Evolutionary conservation across 2,113 vertebrate species (phyloP), one percentile per base, ranked within the genome.

Genomic region (Mola mola): DNA sequence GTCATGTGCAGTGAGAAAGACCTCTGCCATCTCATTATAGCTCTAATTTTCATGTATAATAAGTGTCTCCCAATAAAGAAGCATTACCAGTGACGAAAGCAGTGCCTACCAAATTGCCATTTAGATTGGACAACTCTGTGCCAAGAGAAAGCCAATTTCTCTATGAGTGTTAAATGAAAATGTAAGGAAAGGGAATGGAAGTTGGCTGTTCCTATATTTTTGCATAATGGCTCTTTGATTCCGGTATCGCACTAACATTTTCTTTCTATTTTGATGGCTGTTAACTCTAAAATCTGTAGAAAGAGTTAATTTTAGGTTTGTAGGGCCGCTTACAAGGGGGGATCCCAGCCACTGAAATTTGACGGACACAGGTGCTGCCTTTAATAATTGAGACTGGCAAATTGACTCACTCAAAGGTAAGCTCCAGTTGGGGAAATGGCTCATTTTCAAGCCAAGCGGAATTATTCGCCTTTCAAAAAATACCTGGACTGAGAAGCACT

Each of bases 81-180:
- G 55, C 56, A 42, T 85, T 49, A 72, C 57, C 22, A 48, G 66
- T 43, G 68, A 81, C 34, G 26, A 63, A 51, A 62, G 46, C 20
- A 50, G 48, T 34, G 61, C 63, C 65, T 65, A 57, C 42, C 42
- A 77, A 78, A 92, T 92, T 91, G 90, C 79, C 89, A 89, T 92
- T 90, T 90, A 90, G 83, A 92, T 91, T 90, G 87, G 79, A 87
- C 75, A 72, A 56, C 74, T 50, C 31, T 44, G 81, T 73, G 81
- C 87, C 80, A 87, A 79, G 70, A 85, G 75, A 86, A 79, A 85
- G 78, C 77, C 85, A 86, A 81, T 86, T 84, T 76, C 71, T 78
- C 74, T 66, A 72, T 64, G 42, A 77, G 59, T 46, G 16, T 73
- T 69, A 22, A n/a, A 8, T 38, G 13, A n/a, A n/a, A n/a, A n/a